Base-by-base conservation (phyloP, 2,113 vertebrate genomes). In the Etheostoma cragini region DNA sequence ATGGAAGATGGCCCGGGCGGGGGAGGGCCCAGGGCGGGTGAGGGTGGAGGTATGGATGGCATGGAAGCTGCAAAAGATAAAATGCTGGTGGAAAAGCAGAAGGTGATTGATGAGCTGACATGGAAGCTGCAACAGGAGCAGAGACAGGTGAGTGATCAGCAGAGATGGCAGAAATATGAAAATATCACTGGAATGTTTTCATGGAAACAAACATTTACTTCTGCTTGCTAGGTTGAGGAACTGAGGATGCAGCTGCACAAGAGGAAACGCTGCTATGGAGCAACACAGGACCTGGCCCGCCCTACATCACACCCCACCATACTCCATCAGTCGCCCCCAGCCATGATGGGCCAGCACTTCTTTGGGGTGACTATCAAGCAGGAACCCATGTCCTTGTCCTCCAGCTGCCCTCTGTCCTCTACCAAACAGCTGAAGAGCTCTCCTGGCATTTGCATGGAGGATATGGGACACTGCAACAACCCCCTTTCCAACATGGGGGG, bases 41-140 rank as follows among this genome's bases (percentile, higher is more conserved):
- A 95, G 12, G 95, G 94, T n/a, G 88, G 94, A 0, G 95, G 96
- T 45, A 84, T 94, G 84, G 96, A 97, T 6, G 96, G 96, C 2
- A 86, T 95, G 93, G 97, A 99, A 81, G 96, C 96, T 0, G 98
- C 98, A 81, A 99, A 99, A 83, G 98, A 99, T 91, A 99, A 99
- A 89, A 99, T 99, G 98, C 92, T 99, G 84, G 97, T 99, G 83
- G 98, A 99, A 87, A 99, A 99, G 92, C 98, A 99, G 91, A 99
- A 99, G 85, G 97, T 99, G 83, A 99, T 99, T 58, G 98, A 99
- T 16, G 98, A 99, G 79, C 95, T 99, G 87, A 99, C 97, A 0
- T 99, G 98, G 97, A 98, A 98, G 82, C 94, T 99, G 58, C 97
- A 98, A 89, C 97, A 97, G 80, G 98, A 99, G 78, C 98, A 99